Conservation (phyloP, 2,113 vertebrate species). For the Notarius lentiginosus region DNA sequence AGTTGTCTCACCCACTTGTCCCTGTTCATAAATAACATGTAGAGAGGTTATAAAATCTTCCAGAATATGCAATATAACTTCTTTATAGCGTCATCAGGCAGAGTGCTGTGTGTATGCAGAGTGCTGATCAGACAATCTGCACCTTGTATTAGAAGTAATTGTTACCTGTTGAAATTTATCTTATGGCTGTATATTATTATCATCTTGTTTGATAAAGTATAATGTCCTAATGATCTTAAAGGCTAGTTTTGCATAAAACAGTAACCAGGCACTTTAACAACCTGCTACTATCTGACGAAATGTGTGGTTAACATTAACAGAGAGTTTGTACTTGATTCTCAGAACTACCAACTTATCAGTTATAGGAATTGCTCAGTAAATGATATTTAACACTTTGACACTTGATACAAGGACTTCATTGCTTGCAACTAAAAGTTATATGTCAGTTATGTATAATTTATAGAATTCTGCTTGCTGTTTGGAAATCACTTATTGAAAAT, state of each 20-base stretch:
- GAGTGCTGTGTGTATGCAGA: too few species aligned
- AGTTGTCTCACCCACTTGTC: slow-evolving; percentile 7
- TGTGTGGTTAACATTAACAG: neutral
- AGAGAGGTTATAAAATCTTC: neutral
- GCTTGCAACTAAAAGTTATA: neutral
- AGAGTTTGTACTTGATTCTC: neutral
- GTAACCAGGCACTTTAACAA: neutral
- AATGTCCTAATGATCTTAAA: neutral
- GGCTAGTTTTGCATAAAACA: neutral
- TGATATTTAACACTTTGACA: neutral
- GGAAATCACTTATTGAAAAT: neutral
- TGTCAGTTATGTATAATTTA: slow-evolving; percentile 10
- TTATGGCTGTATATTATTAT: neutral
- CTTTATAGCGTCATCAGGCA: neutral
- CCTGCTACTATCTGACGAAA: neutral
- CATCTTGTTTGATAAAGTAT: neutral
- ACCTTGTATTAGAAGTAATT: slow-evolving; percentile 18
- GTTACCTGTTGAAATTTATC: slow-evolving; percentile 3
- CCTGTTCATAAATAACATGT: neutral
- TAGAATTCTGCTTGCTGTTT: neutral
- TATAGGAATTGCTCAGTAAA: neutral
- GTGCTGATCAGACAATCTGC: neutral
- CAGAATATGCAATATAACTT: neutral
- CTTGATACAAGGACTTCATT: neutral
- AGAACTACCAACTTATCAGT: neutral